Base-by-base conservation (phyloP, 1,140 invertebrate species). In the Diorhabda sublineata region DNA sequence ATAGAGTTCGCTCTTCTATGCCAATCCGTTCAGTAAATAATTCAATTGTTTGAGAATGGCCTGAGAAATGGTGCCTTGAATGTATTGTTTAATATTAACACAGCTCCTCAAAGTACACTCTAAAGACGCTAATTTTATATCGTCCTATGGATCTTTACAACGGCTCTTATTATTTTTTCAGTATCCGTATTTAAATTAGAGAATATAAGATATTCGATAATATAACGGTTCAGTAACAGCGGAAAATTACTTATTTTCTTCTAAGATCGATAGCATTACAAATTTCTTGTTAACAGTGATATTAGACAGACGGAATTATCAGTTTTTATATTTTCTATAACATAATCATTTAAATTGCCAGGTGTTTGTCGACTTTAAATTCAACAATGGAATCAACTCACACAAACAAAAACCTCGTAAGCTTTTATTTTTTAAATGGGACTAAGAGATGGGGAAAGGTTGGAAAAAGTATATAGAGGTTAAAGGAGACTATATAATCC, bases 11-110 rank as follows among this genome's bases (percentile, higher is more conserved):
- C 78, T 79, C 77, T 77, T 80, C 79, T 81, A 79, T 79, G 78
- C 78, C 79, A 80, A 81, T 81, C 78, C 76, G 79, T 81, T 80
- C 78, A 76, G 75, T 81, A 79, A 81, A 81, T 81, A 79, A 81
- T 80, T 81, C 76, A 80, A 80, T 81, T 81, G 78, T 80, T 81
- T 73, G 71, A 79, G 74, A 79, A 77, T 74, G 72, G 72, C 74
- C 77, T 74, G 77, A 78, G 78, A 77, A 77, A 77, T 76, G 75
- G 70, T 73, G 74, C 69, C 70, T 70, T 73, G 73, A 70, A 75
- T 75, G 74, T 77, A 79, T 78, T 78, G 75, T 79, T 77, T 67
- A 77, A 79, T 79, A 78, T 78, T 78, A 77, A 79, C 76, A 74
- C 76, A 76, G 73, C 74, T 75, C 73, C 76, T 77, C 76, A 76